Evolutionary conservation across 2,113 vertebrate species (phyloP).

Genomic region (Scytalopus superciliaris): DNA sequence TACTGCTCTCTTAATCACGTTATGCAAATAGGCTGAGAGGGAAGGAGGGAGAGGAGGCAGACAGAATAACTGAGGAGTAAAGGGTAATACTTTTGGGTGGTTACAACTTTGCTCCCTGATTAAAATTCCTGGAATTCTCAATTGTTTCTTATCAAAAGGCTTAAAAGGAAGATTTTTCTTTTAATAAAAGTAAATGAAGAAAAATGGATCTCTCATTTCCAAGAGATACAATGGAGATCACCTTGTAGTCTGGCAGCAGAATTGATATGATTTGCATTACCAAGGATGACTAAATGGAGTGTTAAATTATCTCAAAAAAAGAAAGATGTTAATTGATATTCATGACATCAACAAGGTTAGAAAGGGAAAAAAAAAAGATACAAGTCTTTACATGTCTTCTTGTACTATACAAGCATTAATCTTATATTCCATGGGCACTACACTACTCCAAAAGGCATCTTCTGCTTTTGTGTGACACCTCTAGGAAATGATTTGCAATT

Average conservation of each 20-base stretch:
- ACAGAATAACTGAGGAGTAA: not conserved
- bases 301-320: constrained; percentile 65
- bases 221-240: constrained; percentile 57
- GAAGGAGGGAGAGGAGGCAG: not conserved
- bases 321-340: constrained; percentile 23
- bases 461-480: constrained; percentile 37
- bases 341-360: constrained; percentile 51
- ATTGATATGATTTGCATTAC: constrained; percentile 55
- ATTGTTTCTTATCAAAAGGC: constrained; percentile 27
- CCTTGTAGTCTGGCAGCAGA: constrained; percentile 50
- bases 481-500: constrained; percentile 58
- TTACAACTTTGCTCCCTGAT: not conserved
- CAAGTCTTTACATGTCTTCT: constrained; percentile 7
- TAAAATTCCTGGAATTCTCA: constrained; percentile 29
- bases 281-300: constrained; percentile 67
- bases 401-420: constrained; percentile 21
- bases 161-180: constrained; percentile 32
- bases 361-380: not conserved
- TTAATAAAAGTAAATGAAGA: constrained; percentile 43
- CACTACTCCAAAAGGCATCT: constrained; percentile 10
- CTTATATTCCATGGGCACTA: not conserved
- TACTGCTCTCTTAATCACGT: not conserved
- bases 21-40: constrained; percentile 25
- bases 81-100: not conserved
- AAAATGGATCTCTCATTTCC: constrained; percentile 51